Evolutionary conservation across 1,140 invertebrate species (phyloP), one percentile per base, ranked within the genome.

Genomic region (Aphis gossypii): DNA sequence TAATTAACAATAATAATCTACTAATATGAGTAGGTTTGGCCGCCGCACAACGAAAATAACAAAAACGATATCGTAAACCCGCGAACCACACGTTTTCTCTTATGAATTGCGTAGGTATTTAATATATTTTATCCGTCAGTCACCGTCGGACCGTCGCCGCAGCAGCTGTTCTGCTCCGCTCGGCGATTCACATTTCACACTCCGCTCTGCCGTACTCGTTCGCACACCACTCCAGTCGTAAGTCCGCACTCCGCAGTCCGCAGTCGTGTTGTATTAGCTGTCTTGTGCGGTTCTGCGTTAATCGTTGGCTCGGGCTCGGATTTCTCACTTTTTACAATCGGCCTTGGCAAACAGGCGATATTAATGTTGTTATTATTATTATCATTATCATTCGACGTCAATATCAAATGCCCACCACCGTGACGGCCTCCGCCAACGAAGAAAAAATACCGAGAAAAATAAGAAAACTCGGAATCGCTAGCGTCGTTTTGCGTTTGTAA

Each of bases 391-490:
- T n/a, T n/a, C 56, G 25, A 30, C 60, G 18, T 30, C 60, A 30
- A 60, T 21, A 68, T n/a, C 60, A 68, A 76, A 76, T 76, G 60
- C 60, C 60, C 30, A 76, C 60, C 60, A n/a, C 11, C 30, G 60
- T 30, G 30, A 68, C 30, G 30, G 14, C 60, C n/a, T 76, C n/a
- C n/a, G n/a, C 14, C 60, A 14, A 35, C 60, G n/a, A n/a, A n/a
- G n/a, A n/a, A n/a, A 76, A 76, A 76, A 76, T 76, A 76, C 60
- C 60, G 60, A 76, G 60, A 76, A 76, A 76, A 76, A 76, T 35
- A 76, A n/a, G 30, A 76, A 76, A 76, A 76, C 60, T 76, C 30
- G n/a, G 60, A 76, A 76, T 76, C n/a, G n/a, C n/a, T n/a, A 25
- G 25, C 25, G 54, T 23, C 23, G 23, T 21, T 23, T 21, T 23